phyloP scores from a whole-genome alignment of 2,113 vertebrate species.

The Tretioscincus oriximinensis region DNA sequence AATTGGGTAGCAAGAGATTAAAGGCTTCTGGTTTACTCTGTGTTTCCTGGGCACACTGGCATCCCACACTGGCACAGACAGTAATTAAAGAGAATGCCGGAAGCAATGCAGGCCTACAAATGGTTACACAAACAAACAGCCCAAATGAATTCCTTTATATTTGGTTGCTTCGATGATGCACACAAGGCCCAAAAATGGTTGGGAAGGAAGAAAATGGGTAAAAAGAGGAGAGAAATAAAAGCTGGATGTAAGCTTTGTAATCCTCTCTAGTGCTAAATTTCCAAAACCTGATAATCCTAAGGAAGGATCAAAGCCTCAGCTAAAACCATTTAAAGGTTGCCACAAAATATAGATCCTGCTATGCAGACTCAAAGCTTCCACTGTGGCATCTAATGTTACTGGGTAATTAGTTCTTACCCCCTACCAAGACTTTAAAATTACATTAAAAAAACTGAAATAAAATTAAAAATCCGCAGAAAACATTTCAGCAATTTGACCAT shows the following conservation, averaged over 20 bases:
- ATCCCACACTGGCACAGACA: constrained; percentile 32
- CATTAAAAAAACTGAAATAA: neutral
- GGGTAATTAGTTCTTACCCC: constrained; percentile 24
- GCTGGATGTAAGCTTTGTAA: constrained; percentile 29
- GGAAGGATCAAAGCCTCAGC: constrained; percentile 26
- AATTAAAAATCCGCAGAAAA: neutral
- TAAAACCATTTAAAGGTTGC: constrained; percentile 16
- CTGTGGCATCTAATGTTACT: constrained; percentile 1
- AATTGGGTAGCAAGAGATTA: constrained; percentile 40
- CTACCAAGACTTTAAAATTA: neutral
- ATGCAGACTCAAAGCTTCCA: neutral
- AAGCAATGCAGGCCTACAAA: constrained; percentile 25
- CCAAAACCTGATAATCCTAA: constrained; percentile 41
- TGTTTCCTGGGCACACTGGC: constrained; percentile 1
- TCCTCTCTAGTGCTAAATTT: constrained; percentile 46
- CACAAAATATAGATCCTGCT: constrained; percentile 12
- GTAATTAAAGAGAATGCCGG: constrained; percentile 40
- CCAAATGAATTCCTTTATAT: constrained; percentile 18
- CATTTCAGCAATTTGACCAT: neutral
- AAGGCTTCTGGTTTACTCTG: constrained; percentile 37
- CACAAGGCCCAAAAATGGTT: constrained; percentile 42
- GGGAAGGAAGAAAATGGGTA: neutral
- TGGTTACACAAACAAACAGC: constrained; percentile 19
- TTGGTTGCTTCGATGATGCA: constrained; percentile 39
- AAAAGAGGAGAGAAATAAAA: neutral